Conservation (phyloP, 2,797 vertebrate species). For the Podarcis siculus region DNA sequence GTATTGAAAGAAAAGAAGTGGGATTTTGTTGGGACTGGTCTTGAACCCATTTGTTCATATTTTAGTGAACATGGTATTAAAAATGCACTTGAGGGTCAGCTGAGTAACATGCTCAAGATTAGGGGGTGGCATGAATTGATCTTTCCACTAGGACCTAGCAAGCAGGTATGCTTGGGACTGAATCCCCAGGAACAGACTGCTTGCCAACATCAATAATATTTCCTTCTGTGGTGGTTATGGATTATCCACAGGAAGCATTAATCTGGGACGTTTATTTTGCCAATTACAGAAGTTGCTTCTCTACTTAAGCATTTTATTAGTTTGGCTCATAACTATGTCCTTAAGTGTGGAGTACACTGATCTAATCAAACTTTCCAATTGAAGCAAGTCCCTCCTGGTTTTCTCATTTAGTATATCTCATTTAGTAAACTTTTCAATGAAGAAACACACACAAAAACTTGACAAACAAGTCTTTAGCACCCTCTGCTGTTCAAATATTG, state of each 20-base stretch:
- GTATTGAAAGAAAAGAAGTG: not conserved
- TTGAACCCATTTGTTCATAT: not conserved
- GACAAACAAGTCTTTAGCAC: conserved; percentile 73
- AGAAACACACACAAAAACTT: not conserved
- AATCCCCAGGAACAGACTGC: not conserved
- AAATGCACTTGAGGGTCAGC: not conserved
- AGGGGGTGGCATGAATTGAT: not conserved
- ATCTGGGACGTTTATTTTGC: not conserved
- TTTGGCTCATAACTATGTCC: not conserved
- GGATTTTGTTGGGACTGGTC: not conserved
- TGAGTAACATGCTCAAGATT: not conserved
- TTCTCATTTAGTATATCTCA: not conserved
- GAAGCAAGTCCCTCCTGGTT: not conserved
- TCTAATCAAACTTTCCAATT: not conserved
- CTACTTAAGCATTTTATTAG: not conserved
- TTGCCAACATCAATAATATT: too few relatives aligned
- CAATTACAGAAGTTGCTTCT: not conserved
- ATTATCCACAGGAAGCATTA: not conserved
- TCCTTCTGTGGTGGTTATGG: not conserved
- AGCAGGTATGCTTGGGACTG: not conserved
- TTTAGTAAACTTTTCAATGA: not conserved
- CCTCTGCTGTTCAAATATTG: conserved; percentile 74
- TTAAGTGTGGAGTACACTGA: not conserved
- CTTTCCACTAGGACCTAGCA: not conserved
- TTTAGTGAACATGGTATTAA: not conserved